phyloP scores from a whole-genome alignment of 2,797 vertebrate genomes.

The Darevskia mixta region DNA sequence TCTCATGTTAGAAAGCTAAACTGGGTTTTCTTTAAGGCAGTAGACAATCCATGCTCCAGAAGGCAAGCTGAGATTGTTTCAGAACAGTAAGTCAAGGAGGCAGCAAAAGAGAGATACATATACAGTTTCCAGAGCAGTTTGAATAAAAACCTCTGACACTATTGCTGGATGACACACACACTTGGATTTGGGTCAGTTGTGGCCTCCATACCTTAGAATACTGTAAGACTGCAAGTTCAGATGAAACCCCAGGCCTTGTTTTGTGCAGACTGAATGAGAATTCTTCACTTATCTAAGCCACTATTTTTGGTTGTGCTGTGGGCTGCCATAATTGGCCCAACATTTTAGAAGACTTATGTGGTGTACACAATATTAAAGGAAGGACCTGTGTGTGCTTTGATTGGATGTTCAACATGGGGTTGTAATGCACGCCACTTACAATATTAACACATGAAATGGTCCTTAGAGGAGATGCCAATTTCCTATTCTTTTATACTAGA shows the following conservation, averaged over 20 bases:
- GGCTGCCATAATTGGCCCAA: not conserved
- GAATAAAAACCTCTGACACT: not conserved
- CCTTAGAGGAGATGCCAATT: not conserved
- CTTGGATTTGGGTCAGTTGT: not conserved
- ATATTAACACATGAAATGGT: not conserved
- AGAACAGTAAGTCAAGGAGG: not conserved
- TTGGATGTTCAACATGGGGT: not conserved
- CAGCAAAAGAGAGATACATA: not conserved
- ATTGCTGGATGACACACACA: not conserved
- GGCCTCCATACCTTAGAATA: not conserved
- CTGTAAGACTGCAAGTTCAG: not conserved
- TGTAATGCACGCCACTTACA: not conserved
- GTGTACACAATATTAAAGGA: not conserved
- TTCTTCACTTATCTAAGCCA: not conserved
- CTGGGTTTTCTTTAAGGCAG: not conserved
- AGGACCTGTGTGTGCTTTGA: not conserved
- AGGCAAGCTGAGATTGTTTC: not conserved
- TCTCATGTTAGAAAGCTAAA: not conserved
- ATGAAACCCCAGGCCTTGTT: not conserved
- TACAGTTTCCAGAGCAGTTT: not conserved
- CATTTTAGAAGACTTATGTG: not conserved
- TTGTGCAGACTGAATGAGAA: not conserved
- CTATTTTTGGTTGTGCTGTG: not conserved
- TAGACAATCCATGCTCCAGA: not conserved
- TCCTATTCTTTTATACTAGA: constrained; percentile 15